Evolutionary conservation across 2,888 invertebrate species (phyloP).

Genomic region (Dendrolimus pini): DNA sequence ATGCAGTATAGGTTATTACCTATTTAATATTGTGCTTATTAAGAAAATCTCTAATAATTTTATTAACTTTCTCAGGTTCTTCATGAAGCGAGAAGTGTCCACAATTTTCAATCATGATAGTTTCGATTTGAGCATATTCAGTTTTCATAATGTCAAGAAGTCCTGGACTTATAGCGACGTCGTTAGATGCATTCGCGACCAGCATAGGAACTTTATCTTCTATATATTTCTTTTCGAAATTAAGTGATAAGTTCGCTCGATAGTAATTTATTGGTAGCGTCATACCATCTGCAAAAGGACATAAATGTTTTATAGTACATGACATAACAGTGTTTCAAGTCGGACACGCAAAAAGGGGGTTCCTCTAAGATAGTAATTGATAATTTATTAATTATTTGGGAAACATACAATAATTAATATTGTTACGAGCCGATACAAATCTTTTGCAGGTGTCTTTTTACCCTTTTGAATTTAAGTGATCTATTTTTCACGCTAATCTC

Average conservation of each 20-base stretch:
- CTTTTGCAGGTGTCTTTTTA: no score
- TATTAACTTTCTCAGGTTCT: slow-evolving; percentile 68
- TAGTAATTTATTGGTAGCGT: slow-evolving; percentile 77
- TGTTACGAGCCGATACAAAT: no score
- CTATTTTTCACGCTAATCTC: no score
- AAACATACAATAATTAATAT: no score
- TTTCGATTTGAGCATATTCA: slow-evolving; percentile 55
- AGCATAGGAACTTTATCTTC: slow-evolving; percentile 57
- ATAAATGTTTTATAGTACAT: neutral
- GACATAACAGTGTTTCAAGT: no score
- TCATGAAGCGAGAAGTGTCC: slow-evolving; percentile 77
- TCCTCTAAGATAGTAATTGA: neutral
- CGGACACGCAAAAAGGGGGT: no score
- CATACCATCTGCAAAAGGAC: slow-evolving; percentile 58
- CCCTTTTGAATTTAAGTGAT: no score
- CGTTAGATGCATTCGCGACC: slow-evolving; percentile 59
- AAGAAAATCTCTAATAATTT: slow-evolving; percentile 64
- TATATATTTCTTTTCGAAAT: slow-evolving; percentile 29
- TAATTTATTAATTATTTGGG: neutral
- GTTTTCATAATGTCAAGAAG: slow-evolving; percentile 47
- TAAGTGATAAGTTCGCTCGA: slow-evolving; percentile 55
- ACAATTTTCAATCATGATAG: slow-evolving; percentile 52
- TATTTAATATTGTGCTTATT: slow-evolving; percentile 42
- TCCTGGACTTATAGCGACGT: slow-evolving; percentile 40
- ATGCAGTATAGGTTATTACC: no score